A percentile compares a stretch with the other conserved stretches of the same genome.
Evolutionary conservation across 1,140 invertebrate species (phyloP).

Genomic region (Caenorhabditis briggsae): DNA sequence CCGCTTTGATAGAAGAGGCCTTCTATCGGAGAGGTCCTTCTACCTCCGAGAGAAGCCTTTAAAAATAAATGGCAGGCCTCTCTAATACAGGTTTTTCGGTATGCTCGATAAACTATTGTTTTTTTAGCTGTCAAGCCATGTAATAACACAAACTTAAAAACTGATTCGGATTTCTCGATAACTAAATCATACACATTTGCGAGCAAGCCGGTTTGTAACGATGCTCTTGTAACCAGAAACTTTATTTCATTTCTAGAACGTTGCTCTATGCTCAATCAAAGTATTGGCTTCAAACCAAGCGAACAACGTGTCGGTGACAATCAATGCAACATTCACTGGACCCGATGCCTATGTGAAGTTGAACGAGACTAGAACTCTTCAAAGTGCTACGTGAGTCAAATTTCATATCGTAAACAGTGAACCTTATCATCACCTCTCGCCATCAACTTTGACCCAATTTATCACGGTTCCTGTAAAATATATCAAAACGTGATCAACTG

Average conservation of each 20-base stretch:
- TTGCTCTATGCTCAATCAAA: not conserved
- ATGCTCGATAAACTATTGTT: too few species aligned
- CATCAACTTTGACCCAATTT: too few species aligned
- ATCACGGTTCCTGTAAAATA: too few species aligned
- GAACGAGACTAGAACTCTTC: not conserved
- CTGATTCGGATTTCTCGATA: not conserved
- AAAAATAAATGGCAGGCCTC: too few species aligned
- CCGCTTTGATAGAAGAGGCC: too few species aligned
- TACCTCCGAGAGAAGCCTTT: not conserved
- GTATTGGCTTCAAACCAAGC: not conserved
- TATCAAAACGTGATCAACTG: too few species aligned
- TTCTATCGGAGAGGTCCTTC: not conserved
- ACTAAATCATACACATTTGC: too few species aligned
- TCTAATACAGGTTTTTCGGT: too few species aligned
- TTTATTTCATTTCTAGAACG: not conserved
- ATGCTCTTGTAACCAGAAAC: too few species aligned
- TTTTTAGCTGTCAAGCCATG: conserved; percentile 5
- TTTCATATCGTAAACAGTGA: not conserved
- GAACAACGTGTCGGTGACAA: not conserved
- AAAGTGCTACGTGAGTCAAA: conserved; percentile 11
- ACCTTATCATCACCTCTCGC: too few species aligned
- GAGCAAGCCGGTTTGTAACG: too few species aligned
- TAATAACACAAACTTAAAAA: not conserved
- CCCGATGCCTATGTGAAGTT: not conserved
- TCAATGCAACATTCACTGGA: not conserved